Conservation (phyloP, 2,888 invertebrate genomes). For the Eledone cirrhosa region DNA sequence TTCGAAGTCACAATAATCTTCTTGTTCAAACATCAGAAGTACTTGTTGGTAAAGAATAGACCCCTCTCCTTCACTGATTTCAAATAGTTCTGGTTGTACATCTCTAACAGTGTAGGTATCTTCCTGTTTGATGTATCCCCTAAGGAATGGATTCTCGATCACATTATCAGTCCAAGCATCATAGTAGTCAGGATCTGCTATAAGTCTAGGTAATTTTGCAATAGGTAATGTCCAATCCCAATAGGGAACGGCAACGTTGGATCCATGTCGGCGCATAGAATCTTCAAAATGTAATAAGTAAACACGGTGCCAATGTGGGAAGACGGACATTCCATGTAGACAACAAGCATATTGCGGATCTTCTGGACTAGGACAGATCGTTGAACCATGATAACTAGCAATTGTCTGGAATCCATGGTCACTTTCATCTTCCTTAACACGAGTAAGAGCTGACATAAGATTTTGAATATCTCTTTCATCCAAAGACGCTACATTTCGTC, state of each 20-base stretch:
- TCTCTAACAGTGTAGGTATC: slow-evolving; percentile 39
- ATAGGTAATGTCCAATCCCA: slow-evolving; percentile 42
- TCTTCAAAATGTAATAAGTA: slow-evolving; percentile 37
- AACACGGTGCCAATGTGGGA: slow-evolving; percentile 37
- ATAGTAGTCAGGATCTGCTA: slow-evolving; percentile 36
- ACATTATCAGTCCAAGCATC: slow-evolving; percentile 38
- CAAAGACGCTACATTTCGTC: slow-evolving; percentile 34
- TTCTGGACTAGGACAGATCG: slow-evolving; percentile 29
- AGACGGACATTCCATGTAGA: slow-evolving; percentile 35
- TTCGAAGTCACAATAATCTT: slow-evolving; percentile 43
- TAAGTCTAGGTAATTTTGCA: slow-evolving; percentile 34
- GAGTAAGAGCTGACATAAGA: slow-evolving; percentile 36
- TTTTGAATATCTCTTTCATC: slow-evolving; percentile 37
- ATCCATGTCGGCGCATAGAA: slow-evolving; percentile 32
- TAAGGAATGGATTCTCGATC: slow-evolving; percentile 35
- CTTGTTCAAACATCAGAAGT: slow-evolving; percentile 39
- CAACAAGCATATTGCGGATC: slow-evolving; percentile 32
- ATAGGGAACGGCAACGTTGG: slow-evolving; percentile 38
- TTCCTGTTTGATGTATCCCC: slow-evolving; percentile 34
- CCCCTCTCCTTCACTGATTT: slow-evolving; percentile 33
- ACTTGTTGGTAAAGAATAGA: slow-evolving; percentile 34
- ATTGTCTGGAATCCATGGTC: slow-evolving; percentile 33
- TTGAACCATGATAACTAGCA: slow-evolving; percentile 34
- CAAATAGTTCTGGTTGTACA: slow-evolving; percentile 36
- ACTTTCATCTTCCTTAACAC: slow-evolving; percentile 35